Evolutionary conservation across 1,140 invertebrate species (phyloP).

Genomic region (Neoseiulus cucumeris): DNA sequence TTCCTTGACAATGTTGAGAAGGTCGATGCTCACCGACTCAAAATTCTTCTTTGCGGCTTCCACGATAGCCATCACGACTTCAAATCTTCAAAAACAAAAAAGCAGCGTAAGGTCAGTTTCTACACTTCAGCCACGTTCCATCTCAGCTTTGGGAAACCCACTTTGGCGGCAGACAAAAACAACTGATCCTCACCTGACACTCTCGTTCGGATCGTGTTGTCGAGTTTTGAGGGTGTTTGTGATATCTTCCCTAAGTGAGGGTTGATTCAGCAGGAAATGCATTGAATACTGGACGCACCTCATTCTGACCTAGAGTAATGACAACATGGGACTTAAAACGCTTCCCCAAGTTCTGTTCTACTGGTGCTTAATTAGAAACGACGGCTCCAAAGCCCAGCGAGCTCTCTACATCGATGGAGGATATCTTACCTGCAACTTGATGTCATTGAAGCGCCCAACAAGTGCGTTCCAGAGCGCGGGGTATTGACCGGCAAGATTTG

Average conservation of each 20-base stretch:
- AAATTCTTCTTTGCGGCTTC: slow-evolving; percentile 79
- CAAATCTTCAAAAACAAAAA: slow-evolving; percentile 35
- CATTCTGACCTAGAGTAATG: slow-evolving; percentile 50
- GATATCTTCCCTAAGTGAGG: slow-evolving; percentile 69
- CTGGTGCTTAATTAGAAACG: too few species aligned
- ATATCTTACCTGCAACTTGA: slow-evolving; percentile 31
- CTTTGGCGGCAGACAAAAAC: too few species aligned
- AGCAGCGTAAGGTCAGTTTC: too few species aligned
- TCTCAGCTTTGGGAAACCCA: too few species aligned
- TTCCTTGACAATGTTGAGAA: slow-evolving; percentile 76
- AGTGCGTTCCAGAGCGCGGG: slow-evolving; percentile 67
- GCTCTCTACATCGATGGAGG: too few species aligned
- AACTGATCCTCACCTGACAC: slow-evolving; percentile 47
- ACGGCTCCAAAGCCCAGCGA: too few species aligned
- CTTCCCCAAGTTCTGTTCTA: too few species aligned
- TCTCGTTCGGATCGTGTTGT: slow-evolving; percentile 85
- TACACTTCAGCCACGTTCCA: too few species aligned
- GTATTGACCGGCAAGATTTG: slow-evolving; percentile 64
- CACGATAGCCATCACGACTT: slow-evolving; percentile 89
- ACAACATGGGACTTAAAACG: too few species aligned
- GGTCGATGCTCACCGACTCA: slow-evolving; percentile 59
- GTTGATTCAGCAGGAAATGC: slow-evolving; percentile 88
- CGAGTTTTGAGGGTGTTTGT: slow-evolving; percentile 33
- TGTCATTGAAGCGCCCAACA: slow-evolving; percentile 83
- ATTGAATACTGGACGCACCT: slow-evolving; percentile 94